Percentiles rank a stretch among this genome's conserved stretches.
Evolutionary conservation across 92 coral and sea anemone genomes (phyloP).

Genomic region (Virgularia gustaviana): DNA sequence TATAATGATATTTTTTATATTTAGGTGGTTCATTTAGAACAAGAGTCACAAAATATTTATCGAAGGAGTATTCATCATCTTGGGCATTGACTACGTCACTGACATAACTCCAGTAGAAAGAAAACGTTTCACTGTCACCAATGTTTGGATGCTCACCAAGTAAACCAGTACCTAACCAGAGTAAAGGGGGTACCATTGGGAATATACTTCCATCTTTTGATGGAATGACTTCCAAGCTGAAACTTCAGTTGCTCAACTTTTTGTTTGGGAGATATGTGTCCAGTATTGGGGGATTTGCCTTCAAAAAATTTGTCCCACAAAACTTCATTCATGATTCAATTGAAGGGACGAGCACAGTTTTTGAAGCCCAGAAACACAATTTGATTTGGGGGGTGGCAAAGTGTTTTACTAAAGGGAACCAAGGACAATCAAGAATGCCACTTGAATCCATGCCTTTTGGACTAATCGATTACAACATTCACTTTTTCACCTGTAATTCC

Average conservation of each 20-base stretch:
- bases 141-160: constrained; percentile 9
- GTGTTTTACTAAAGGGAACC: no score
- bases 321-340: no score
- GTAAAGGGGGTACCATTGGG: not conserved
- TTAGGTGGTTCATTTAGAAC: constrained; percentile 10
- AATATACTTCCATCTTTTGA: not conserved
- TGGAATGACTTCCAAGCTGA: not conserved
- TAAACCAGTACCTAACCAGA: not conserved
- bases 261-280: not conserved
- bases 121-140: constrained; percentile 1
- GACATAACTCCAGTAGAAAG: not conserved
- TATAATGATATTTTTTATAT: not conserved
- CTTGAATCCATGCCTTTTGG: no score
- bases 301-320: not conserved
- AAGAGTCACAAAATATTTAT: constrained; percentile 5
- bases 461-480: no score
- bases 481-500: no score
- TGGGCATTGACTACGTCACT: not conserved
- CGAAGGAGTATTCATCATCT: not conserved
- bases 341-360: no score
- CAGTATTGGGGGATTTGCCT: no score
- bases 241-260: not conserved
- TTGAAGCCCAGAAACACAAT: no score
- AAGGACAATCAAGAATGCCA: no score
- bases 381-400: no score